phyloP scores from a whole-genome alignment of 2,113 vertebrate genomes.

The Pelvicachromis taeniatus region DNA sequence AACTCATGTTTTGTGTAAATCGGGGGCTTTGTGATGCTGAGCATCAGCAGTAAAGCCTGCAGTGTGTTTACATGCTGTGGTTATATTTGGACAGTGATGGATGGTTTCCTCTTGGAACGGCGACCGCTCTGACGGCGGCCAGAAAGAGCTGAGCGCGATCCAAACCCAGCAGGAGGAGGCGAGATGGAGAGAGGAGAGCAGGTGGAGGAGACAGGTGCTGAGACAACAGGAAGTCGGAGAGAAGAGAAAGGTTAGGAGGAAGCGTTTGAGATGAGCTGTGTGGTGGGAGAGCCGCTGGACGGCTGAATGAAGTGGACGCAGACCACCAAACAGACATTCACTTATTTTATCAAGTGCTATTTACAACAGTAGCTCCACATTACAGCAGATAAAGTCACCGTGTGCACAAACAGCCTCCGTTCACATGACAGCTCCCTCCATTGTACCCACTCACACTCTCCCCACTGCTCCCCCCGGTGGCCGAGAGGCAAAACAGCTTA shows the following conservation, averaged over 20 bases:
- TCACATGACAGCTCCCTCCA: background rate
- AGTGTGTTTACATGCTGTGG: background rate
- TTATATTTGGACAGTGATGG: background rate
- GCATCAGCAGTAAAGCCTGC: background rate
- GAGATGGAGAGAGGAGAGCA: background rate
- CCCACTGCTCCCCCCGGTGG: background rate
- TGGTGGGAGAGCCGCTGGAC: background rate
- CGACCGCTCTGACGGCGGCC: background rate
- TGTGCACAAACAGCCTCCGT: background rate
- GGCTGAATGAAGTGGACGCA: background rate
- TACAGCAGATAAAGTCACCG: background rate
- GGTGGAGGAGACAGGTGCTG: constrained; percentile 35
- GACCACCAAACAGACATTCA: background rate
- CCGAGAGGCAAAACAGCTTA: background rate
- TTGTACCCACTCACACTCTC: background rate
- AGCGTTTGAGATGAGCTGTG: background rate
- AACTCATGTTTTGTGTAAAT: background rate
- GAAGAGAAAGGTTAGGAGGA: background rate
- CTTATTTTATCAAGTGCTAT: constrained; percentile 24
- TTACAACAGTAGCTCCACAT: constrained; percentile 14
- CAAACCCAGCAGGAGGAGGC: background rate
- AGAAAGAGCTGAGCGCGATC: background rate
- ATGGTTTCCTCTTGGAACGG: background rate
- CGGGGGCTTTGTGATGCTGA: rapidly evolving
- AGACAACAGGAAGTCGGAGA: constrained; percentile 21